Conservation (phyloP, 2,888 invertebrate genomes). For the Scaptomyza tumidula region DNA sequence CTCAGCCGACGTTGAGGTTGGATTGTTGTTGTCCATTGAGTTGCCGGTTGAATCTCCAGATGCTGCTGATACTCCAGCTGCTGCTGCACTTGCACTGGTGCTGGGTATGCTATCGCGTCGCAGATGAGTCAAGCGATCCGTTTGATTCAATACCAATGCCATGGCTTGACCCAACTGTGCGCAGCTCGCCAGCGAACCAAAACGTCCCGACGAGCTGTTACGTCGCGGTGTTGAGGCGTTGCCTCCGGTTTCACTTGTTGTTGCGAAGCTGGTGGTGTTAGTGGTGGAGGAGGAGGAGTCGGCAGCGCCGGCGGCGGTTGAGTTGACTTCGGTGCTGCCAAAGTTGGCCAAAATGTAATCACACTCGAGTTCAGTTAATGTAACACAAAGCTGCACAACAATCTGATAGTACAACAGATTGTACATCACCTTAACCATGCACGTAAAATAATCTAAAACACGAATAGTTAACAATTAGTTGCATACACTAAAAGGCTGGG, state of each 20-base stretch:
- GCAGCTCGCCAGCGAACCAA: conserved; percentile 46
- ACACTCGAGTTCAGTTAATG: conserved; percentile 88
- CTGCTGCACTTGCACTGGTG: conserved; percentile 39
- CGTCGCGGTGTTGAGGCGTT: conserved; percentile 45
- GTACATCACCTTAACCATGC: conserved; percentile 94
- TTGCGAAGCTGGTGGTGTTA: conserved; percentile 6
- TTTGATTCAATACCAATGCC: conserved; percentile 83
- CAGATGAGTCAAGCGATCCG: conserved; percentile 80
- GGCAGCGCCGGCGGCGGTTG: background rate
- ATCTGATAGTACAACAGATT: conserved; percentile 96
- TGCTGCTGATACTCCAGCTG: background rate
- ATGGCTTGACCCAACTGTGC: conserved; percentile 82
- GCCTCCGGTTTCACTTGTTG: background rate
- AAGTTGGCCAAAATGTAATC: conserved; percentile 85
- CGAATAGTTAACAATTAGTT: no score
- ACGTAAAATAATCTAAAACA: conserved; percentile 88
- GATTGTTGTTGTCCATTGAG: background rate
- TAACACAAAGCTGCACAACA: conserved; percentile 91
- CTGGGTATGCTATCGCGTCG: conserved; percentile 81
- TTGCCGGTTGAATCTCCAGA: conserved; percentile 15
- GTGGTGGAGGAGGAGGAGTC: background rate
- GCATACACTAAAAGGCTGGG: no score
- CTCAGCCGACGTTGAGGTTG: conserved; percentile 38
- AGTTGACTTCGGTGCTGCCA: conserved; percentile 24
- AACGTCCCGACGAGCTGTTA: conserved; percentile 50